A percentile compares a stretch with the other conserved stretches of the same genome.
Evolutionary conservation across 2,797 vertebrate genomes (phyloP).

Genomic region (Triplophysa yarkandensis): DNA sequence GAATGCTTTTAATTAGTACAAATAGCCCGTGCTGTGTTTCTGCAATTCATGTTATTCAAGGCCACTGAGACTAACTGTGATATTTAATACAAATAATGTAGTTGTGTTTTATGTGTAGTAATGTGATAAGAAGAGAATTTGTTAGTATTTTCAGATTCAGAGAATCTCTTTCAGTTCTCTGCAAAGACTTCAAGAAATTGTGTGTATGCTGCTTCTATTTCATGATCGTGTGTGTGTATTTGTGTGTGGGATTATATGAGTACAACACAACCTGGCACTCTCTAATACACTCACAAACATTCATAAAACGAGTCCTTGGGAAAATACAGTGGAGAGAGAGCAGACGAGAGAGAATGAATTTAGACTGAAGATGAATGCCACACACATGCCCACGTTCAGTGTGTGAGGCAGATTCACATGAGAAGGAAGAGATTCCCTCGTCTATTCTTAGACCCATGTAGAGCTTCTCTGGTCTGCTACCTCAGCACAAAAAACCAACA

Average conservation of each 20-base stretch:
- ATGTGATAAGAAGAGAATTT: conserved; percentile 22
- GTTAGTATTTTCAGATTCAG: conserved; percentile 25
- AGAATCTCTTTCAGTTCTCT: conserved; percentile 14
- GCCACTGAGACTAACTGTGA: neutral
- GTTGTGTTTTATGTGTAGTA: neutral
- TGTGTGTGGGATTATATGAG: conserved; percentile 46
- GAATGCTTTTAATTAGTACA: neutral
- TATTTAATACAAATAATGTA: conserved; percentile 3
- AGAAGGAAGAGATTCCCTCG: conserved; percentile 24
- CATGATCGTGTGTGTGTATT: conserved; percentile 23
- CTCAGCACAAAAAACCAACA: conserved; percentile 70
- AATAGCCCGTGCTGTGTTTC: neutral
- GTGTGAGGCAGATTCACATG: conserved; percentile 3
- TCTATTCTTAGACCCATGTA: conserved; percentile 50
- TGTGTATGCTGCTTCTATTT: conserved; percentile 64
- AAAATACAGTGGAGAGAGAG: conserved; percentile 43
- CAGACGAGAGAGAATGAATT: conserved; percentile 33
- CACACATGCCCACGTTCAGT: conserved; percentile 26
- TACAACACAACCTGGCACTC: conserved; percentile 47
- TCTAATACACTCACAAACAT: conserved; percentile 31
- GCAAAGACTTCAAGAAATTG: conserved; percentile 62
- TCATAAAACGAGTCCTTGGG: conserved; percentile 39
- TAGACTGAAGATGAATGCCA: conserved; percentile 45
- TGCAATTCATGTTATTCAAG: neutral
- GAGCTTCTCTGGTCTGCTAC: conserved; percentile 69